Evolutionary conservation across 2,888 invertebrate species (phyloP).

Genomic region (Athalia cordata): DNA sequence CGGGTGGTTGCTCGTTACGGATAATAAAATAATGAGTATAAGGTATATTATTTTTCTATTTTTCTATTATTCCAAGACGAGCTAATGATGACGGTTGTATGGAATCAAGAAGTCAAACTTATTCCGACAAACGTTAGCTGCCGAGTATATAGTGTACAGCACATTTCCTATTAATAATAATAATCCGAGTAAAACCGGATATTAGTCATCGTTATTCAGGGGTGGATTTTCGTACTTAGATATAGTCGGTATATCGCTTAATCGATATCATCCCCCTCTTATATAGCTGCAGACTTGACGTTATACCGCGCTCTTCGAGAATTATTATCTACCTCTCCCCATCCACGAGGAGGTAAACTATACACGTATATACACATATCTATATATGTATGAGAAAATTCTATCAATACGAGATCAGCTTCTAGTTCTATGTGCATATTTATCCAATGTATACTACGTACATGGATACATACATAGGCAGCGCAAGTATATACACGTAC

Average conservation of each 20-base stretch:
- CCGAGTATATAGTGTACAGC: neutral
- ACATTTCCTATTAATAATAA: constrained; percentile 38
- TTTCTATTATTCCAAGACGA: neutral
- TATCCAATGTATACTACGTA: too few species aligned
- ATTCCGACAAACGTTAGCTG: neutral
- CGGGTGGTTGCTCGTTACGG: too few species aligned
- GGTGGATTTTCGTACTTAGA: constrained; percentile 17
- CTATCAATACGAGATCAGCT: constrained; percentile 30
- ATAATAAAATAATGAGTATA: too few species aligned
- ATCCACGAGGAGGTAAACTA: neutral
- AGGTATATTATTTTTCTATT: too few species aligned
- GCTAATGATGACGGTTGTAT: neutral
- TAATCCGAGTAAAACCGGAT: constrained; percentile 23
- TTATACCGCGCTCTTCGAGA: constrained; percentile 15
- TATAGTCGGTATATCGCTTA: constrained; percentile 14
- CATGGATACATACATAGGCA: too few species aligned
- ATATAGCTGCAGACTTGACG: constrained; percentile 4
- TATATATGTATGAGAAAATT: constrained; percentile 19
- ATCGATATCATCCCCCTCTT: constrained; percentile 35
- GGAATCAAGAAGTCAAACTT: neutral
- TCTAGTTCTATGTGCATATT: neutral
- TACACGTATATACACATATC: constrained; percentile 4
- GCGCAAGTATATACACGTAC: neutral
- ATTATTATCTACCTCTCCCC: constrained; percentile 40
- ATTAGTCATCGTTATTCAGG: constrained; percentile 38